These are phyloP conservation scores for Dynastes maya DNA, from an alignment of 2,888 invertebrate species.

Conservation along the genomic window DNA sequence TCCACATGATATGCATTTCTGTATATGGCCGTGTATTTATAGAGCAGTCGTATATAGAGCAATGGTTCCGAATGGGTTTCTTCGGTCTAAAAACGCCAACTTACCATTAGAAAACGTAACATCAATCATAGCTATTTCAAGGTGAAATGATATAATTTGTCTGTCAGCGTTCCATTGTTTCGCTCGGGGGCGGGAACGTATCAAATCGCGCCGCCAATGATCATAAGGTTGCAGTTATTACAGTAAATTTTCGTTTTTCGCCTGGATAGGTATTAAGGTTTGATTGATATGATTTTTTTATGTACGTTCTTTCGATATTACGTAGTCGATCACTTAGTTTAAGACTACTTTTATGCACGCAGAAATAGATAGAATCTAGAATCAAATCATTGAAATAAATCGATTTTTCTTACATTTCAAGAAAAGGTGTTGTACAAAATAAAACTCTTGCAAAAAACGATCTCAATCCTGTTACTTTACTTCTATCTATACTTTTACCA, in stretches of 20 bases:
- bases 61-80: not conserved
- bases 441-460: no score
- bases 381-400: no score
- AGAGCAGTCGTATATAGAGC: not conserved
- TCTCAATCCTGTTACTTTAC: no score
- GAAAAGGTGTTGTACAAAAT: no score
- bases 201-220: slow-evolving; percentile 45
- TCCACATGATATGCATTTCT: no score
- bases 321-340: no score
- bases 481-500: no score
- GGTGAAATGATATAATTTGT: slow-evolving; percentile 54
- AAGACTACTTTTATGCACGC: no score
- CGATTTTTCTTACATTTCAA: no score
- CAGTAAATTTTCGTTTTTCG: slow-evolving; percentile 23
- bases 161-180: slow-evolving; percentile 55
- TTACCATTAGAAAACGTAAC: slow-evolving; percentile 10
- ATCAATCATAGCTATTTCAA: slow-evolving; percentile 49
- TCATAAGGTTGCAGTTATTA: slow-evolving; percentile 34
- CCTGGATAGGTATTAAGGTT: not conserved
- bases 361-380: no score
- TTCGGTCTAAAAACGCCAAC: not conserved
- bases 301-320: no score
- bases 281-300: slow-evolving; percentile 16
- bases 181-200: slow-evolving; percentile 48
- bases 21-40: not conserved